Evolutionary conservation across 2,113 vertebrate species (phyloP).

Genomic region (Pogona vitticeps): DNA sequence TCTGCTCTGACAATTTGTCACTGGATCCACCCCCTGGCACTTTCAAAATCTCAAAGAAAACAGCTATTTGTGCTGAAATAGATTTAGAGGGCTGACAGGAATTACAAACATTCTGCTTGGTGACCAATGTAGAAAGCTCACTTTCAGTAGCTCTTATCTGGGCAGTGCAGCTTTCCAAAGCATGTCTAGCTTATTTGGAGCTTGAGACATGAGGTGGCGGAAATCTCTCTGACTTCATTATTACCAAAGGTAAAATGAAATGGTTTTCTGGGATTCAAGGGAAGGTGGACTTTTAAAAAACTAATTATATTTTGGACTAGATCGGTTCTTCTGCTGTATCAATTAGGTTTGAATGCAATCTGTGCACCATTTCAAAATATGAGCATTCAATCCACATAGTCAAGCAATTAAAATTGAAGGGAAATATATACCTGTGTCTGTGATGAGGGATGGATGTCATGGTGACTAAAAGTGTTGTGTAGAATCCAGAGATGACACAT

Average conservation of each 20-base stretch:
- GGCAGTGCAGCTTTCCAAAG: constrained; percentile 49
- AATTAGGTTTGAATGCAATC: not conserved
- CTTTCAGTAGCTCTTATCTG: constrained; percentile 52
- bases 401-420: not conserved
- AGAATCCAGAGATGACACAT: no score
- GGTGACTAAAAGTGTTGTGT: not conserved
- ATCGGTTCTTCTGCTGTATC: fast-evolving
- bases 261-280: not conserved
- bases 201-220: constrained; percentile 23
- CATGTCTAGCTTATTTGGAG: constrained; percentile 44
- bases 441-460: not conserved
- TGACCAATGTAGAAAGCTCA: constrained; percentile 38
- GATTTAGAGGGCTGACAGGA: constrained; percentile 37
- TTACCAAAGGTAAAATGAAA: constrained; percentile 20
- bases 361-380: not conserved
- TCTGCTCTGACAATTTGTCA: not conserved
- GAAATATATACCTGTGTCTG: constrained; percentile 36
- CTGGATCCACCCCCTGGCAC: not conserved
- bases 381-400: not conserved
- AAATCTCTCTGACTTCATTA: constrained; percentile 43
- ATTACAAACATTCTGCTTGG: constrained; percentile 21
- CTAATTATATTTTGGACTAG: not conserved
- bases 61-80: constrained; percentile 34
- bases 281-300: not conserved
- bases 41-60: constrained; percentile 37